Evolutionary conservation across 2,113 vertebrate genomes (phyloP), one percentile per base, ranked within the genome.

Genomic region (Pipa parva): DNA sequence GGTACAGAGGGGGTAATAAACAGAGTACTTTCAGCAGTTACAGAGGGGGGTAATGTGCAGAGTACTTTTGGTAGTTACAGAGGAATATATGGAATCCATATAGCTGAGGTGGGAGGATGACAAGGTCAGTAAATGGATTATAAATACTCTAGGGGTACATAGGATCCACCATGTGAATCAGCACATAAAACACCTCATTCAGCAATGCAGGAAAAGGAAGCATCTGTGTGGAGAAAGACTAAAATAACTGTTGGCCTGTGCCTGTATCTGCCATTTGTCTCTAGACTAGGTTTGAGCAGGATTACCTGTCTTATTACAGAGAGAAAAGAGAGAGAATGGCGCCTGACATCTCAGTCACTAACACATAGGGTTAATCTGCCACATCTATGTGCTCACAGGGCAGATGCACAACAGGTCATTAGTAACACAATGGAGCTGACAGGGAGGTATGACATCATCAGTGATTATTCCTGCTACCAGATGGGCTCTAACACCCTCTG

Each of bases 161-260:
- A n/a, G n/a, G n/a, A n/a, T n/a, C 33, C 7, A 13, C 33, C 33
- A 36, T 36, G 33, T 36, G 33, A 3, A 9, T 36, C 10, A 36
- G 33, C 33, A 36, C 10, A 36, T 36, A 36, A 9, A 59, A 26
- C 36, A 6, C 42, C 56, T 49, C 55, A 33, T 55, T 24, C 49
- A 6, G 20, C 49, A 50, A 21, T 4, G 21, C 63, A 64, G 63
- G 51, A 66, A 66, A 37, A 57, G 63, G 63, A 57, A 66, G 39
- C 63, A 66, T 51, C 51, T 66, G 63, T 26, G 22, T 37, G 3
- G 9, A 56, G 48, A 57, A 18, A n/a, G 52, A 36, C 63, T 48
- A 66, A 48, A 57, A 66, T 66, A 46, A 66, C 33, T 45, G 48
- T 12, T 31, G 29, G 6, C 18, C 48, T 27, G 61, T 50, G 46